A percentile compares a stretch with the other conserved stretches of the same genome.
phyloP scores from a whole-genome alignment of 2,797 vertebrate genomes.

The Hylomyscus alleni region DNA sequence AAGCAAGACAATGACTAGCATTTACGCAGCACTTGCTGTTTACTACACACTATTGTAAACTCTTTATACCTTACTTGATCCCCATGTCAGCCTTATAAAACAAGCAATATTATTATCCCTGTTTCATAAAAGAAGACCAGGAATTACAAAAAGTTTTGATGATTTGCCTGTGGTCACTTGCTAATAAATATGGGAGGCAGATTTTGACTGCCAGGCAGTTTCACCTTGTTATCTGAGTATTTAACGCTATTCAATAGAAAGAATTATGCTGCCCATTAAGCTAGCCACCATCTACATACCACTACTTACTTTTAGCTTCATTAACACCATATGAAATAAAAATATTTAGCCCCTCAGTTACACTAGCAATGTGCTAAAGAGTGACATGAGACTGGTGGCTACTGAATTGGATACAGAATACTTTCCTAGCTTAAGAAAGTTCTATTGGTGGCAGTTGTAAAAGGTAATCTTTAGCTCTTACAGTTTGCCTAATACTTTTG shows the following conservation, averaged over 20 bases:
- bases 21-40: background rate
- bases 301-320: slow-evolving; percentile 41
- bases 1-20: background rate
- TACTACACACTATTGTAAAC: background rate
- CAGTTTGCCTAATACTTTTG: background rate
- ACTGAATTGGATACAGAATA: background rate
- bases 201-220: slow-evolving; percentile 25
- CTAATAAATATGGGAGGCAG: slow-evolving; percentile 10
- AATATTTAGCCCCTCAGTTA: background rate
- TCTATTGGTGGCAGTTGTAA: background rate
- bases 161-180: background rate
- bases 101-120: background rate
- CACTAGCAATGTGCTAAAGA: background rate
- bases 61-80: slow-evolving; percentile 9
- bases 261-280: background rate
- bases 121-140: slow-evolving; percentile 17
- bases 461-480: slow-evolving; percentile 35
- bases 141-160: background rate
- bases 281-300: background rate
- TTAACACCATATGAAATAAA: slow-evolving; percentile 37
- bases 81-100: background rate
- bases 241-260: background rate
- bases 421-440: slow-evolving; percentile 10
- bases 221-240: slow-evolving; percentile 16
- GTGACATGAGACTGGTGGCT: background rate